These are phyloP conservation scores for Lordiphosa andalusiaca DNA, from an alignment of 2,888 invertebrate species.

Conservation along the genomic window DNA sequence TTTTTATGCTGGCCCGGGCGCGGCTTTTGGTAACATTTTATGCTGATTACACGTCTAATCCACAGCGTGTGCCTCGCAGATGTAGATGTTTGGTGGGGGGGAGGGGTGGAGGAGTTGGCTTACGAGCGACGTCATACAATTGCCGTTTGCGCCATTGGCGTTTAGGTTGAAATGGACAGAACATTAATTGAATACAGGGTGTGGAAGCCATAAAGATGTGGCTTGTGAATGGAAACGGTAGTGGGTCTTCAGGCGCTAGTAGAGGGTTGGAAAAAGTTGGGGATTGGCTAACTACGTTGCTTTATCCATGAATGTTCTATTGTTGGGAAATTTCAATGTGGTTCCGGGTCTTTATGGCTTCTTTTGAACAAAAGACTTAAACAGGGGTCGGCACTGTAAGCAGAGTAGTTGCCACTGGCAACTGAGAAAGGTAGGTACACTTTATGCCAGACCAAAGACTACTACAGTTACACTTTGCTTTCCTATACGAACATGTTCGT, in stretches of 20 bases:
- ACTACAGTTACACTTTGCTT: too few relatives aligned
- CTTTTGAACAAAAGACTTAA: too few relatives aligned
- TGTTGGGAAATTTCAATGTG: too few relatives aligned
- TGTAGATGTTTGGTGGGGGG: too few relatives aligned
- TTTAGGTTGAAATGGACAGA: slow-evolving; percentile 45
- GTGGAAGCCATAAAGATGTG: slow-evolving; percentile 4
- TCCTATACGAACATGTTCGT: too few relatives aligned
- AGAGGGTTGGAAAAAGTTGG: too few relatives aligned
- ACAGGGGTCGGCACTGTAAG: background rate
- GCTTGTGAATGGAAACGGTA: background rate
- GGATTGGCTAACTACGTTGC: too few relatives aligned
- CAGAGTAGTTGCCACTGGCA: background rate
- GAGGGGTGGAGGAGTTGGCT: background rate
- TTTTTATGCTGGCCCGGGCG: slow-evolving; percentile 34
- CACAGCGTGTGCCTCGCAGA: slow-evolving; percentile 61
- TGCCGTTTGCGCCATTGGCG: slow-evolving; percentile 59
- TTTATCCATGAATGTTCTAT: too few relatives aligned
- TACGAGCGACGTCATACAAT: slow-evolving; percentile 51
- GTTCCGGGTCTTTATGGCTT: too few relatives aligned
- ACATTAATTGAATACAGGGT: slow-evolving; percentile 58
- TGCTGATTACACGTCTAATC: slow-evolving; percentile 74
- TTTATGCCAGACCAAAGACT: too few relatives aligned
- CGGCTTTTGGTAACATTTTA: slow-evolving; percentile 63
- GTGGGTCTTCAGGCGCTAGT: background rate
- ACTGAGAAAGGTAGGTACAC: too few relatives aligned